A percentile compares a stretch with the other conserved stretches of the same genome.
phyloP scores from a whole-genome alignment of 2,113 vertebrate genomes.

The Lasiurus cinereus region DNA sequence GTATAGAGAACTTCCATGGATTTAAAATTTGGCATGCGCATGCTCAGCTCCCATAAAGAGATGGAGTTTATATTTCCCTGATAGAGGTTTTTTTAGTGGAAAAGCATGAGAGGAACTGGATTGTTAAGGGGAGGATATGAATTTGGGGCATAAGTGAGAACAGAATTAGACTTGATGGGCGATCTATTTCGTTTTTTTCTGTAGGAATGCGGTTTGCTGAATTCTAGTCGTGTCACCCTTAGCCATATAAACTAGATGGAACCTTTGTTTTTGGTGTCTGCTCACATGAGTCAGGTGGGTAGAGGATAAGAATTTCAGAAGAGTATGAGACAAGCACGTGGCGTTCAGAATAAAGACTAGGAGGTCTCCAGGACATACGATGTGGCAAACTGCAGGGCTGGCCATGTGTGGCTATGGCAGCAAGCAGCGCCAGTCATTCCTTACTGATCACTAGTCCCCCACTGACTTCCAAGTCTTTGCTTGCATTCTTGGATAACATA shows the following conservation, averaged over 20 bases:
- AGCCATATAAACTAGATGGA: not conserved
- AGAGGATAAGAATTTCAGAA: not conserved
- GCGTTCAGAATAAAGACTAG: not conserved
- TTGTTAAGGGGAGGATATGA: not conserved
- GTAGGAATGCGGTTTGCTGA: not conserved
- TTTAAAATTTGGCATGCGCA: not conserved
- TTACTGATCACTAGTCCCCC: not conserved
- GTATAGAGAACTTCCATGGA: not conserved
- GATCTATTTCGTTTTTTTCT: not conserved
- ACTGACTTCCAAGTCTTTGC: not conserved
- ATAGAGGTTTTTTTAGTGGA: not conserved
- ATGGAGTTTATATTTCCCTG: not conserved
- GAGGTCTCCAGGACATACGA: not conserved
- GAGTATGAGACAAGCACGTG: not conserved
- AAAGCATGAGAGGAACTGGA: not conserved
- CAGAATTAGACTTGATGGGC: not conserved
- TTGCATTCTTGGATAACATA: not conserved
- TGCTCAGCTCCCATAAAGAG: not conserved
- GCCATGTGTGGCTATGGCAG: fast-evolving
- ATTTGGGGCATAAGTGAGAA: not conserved
- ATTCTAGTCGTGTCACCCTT: not conserved
- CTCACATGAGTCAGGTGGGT: not conserved
- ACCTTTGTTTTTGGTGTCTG: not conserved
- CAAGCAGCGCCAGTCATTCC: fast-evolving
- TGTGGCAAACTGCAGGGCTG: not conserved